Conservation (phyloP, 2,113 vertebrate genomes). For the Craseonycteris thonglongyai region DNA sequence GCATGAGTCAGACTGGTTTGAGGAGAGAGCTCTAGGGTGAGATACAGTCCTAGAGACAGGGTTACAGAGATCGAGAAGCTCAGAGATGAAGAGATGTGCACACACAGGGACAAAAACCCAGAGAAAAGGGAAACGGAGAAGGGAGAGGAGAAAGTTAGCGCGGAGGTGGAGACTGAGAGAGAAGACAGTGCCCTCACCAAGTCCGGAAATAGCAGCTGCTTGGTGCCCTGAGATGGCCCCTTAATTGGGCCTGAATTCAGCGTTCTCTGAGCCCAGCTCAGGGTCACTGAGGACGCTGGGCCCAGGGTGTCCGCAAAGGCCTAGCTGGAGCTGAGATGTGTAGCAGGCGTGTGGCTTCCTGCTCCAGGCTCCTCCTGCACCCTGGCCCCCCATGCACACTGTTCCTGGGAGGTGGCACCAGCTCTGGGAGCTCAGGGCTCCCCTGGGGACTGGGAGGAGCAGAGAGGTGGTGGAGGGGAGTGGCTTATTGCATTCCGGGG, state of each 20-base stretch:
- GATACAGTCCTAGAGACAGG: neutral
- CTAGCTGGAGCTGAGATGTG: constrained; percentile 33
- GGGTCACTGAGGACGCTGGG: constrained; percentile 12
- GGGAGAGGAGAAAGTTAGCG: neutral
- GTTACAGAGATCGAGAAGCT: neutral
- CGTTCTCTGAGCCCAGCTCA: neutral
- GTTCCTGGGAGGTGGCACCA: neutral
- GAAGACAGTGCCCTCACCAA: neutral
- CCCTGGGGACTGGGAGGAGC: neutral
- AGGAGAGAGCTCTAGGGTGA: neutral
- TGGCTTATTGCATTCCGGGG: neutral
- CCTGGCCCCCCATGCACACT: neutral
- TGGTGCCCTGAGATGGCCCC: constrained; percentile 35
- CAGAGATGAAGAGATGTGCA: neutral
- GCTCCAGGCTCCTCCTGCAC: neutral
- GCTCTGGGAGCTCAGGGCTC: neutral
- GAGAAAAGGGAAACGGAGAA: neutral
- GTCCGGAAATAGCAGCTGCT: constrained; percentile 45
- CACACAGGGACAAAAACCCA: neutral
- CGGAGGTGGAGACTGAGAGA: neutral
- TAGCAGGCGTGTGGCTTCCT: neutral
- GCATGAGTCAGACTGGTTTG: neutral
- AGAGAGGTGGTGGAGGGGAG: neutral
- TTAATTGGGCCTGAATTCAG: constrained; percentile 54
- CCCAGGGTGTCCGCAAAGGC: constrained; percentile 33